phyloP scores from a whole-genome alignment of 1,140 invertebrate genomes.

The Brachionus calyciflorus region DNA sequence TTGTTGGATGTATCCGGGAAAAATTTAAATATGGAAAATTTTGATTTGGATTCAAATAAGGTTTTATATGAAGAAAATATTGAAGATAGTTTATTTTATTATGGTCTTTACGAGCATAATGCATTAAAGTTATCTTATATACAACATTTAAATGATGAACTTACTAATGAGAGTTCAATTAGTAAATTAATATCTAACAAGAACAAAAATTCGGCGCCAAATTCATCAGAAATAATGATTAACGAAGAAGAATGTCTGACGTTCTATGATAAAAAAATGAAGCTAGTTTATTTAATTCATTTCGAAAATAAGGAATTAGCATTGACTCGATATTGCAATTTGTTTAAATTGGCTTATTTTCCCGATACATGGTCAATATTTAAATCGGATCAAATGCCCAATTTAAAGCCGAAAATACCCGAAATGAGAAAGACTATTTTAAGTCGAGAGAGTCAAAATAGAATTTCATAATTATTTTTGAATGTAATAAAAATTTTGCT shows the following conservation, averaged over 20 bases:
- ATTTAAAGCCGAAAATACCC: slow-evolving; percentile 16
- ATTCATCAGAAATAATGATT: background rate
- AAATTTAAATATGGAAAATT: background rate
- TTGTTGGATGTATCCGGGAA: background rate
- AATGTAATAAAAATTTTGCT: too few relatives aligned
- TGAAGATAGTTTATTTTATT: slow-evolving; percentile 35
- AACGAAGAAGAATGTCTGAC: slow-evolving; percentile 43
- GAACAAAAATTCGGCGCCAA: too few relatives aligned
- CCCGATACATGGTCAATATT: slow-evolving; percentile 17
- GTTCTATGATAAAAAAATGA: slow-evolving; percentile 21
- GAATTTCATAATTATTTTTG: too few relatives aligned
- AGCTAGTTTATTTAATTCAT: slow-evolving; percentile 1
- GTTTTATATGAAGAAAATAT: slow-evolving; percentile 37
- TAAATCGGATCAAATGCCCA: slow-evolving; percentile 30
- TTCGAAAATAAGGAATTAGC: background rate
- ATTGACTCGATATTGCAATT: slow-evolving; percentile 15
- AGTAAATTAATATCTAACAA: background rate
- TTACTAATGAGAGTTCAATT: background rate
- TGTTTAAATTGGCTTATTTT: slow-evolving; percentile 8
- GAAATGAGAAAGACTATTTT: background rate
- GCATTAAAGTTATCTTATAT: background rate
- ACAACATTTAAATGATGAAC: background rate
- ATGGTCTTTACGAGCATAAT: background rate
- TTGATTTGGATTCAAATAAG: background rate
- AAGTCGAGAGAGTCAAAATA: background rate